Evolutionary conservation across 1,140 invertebrate species (phyloP), one percentile per base, ranked within the genome.

Genomic region (Diorhabda carinulata): DNA sequence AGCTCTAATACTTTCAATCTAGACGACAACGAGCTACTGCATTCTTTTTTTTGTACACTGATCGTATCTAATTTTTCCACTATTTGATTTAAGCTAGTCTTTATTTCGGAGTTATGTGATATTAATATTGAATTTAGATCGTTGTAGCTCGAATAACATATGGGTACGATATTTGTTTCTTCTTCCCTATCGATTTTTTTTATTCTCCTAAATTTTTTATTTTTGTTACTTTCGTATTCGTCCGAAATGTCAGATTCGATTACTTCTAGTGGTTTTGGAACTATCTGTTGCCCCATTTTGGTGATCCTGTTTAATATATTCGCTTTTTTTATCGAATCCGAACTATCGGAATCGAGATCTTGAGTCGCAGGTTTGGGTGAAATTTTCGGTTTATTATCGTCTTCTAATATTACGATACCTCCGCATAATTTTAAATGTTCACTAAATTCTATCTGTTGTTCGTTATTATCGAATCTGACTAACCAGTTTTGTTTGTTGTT

Each of bases 231-330:
- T 43, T 9, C 9, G 43, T 6, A 56, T 9, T 64, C 41, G 5
- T 47, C 60, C 47, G 69, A 59, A 44, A 56, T n/a, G 56, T 67
- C 64, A 5, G 61, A 52, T 8, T 43, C 56, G 47, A 47, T 44
- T 10, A 56, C 43, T 57, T 47, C 9, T 42, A 52, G 44, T 10
- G 43, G 43, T 10, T 43, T 65, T 3, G 74, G 74, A 6, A 76
- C 68, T 45, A 79, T 73, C 41, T 73, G 70, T 62, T 75, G 72
- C 2, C 78, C 78, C 69, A 79, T 73, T 73, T 78, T 79, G 6
- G 77, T 75, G 64, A 79, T 78, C 60, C 78, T 65, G 42, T 69
- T 64, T 45, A 79, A 70, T 67, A 79, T 78, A 69, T 76, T 67
- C 10, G 73, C 73, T 59, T 64, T 75, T 64, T 61, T 57, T 7